Evolutionary conservation across 2,797 vertebrate species (phyloP), one percentile per base, ranked within the genome.

Genomic region (Enteromius fasciolatus): DNA sequence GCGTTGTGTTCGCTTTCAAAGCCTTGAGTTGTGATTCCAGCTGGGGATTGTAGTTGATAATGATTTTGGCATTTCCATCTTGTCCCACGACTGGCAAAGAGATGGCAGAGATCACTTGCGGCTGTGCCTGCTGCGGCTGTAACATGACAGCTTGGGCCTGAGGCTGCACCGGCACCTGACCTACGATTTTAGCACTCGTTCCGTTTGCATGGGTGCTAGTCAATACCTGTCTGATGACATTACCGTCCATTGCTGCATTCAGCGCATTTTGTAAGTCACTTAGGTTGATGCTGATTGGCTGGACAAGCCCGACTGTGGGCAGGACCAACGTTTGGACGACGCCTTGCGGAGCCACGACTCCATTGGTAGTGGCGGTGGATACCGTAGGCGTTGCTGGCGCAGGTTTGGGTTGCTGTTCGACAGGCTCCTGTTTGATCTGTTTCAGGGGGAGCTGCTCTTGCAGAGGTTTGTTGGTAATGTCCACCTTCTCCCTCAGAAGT

Each of bases 391-490:
- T 96, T 96, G 87, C 93, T 93, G 64, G 66, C 5, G 68, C 54
- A 81, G 82, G 64, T 72, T 86, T 86, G 44, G 81, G 76, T 91
- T 97, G 96, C 86, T 97, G 96, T 92, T 99, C 97, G 94, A 96
- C 95, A 91, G 97, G 97, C 92, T 99, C 98, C 57, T 97, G 96
- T 96, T 99, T 99, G 94, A 99, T 99, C 95, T 98, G 97, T 91
- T 96, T 99, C 91, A 97, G 88, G 57, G 97, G 96, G 86, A 98
- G 96, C 91, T 97, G 97, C 92, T 98, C 97, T 94, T 98, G 97
- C 76, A 98, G 95, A 68, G 97, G 96, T 83, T 97, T 96, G 84
- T 84, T 94, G 87, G 96, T 97, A 80, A 81, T 57, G n/a, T 98
- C 97, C 76, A 94, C 92, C 89, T 98, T 99, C 89, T 99, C 97